These are phyloP conservation scores for Mactromeris polynyma DNA, from an alignment of 2,888 invertebrate genomes.

Conservation along the genomic window DNA sequence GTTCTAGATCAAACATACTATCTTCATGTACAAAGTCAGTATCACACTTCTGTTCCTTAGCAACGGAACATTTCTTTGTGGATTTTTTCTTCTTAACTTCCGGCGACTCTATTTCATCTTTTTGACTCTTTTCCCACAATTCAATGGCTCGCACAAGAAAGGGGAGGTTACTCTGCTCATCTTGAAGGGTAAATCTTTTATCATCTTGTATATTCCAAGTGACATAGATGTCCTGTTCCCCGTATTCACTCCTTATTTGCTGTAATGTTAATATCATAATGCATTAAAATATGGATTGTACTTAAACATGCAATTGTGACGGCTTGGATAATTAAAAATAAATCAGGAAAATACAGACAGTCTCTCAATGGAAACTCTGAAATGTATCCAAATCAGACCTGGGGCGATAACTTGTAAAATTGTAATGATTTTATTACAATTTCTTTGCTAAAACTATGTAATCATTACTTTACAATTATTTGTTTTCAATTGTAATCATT, in stretches of 20 bases:
- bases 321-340: neutral
- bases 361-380: neutral
- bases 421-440: too few species aligned
- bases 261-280: neutral
- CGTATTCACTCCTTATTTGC: slow-evolving; percentile 27
- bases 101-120: neutral
- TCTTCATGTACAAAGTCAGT: neutral
- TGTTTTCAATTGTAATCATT: too few species aligned
- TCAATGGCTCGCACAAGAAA: slow-evolving; percentile 68
- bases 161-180: slow-evolving; percentile 56
- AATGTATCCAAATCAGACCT: neutral
- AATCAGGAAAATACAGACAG: neutral
- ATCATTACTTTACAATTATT: too few species aligned
- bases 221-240: neutral
- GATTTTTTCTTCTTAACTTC: neutral
- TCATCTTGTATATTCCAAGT: neutral
- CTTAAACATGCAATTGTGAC: neutral
- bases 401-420: neutral
- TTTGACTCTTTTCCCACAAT: slow-evolving; percentile 68
- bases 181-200: slow-evolving; percentile 45
- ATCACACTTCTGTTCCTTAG: neutral
- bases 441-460: too few species aligned
- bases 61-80: neutral
- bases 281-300: neutral
- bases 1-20: slow-evolving; percentile 34